Evolutionary conservation across 1,140 invertebrate species (phyloP).

Genomic region (Meloidogyne exigua): DNA sequence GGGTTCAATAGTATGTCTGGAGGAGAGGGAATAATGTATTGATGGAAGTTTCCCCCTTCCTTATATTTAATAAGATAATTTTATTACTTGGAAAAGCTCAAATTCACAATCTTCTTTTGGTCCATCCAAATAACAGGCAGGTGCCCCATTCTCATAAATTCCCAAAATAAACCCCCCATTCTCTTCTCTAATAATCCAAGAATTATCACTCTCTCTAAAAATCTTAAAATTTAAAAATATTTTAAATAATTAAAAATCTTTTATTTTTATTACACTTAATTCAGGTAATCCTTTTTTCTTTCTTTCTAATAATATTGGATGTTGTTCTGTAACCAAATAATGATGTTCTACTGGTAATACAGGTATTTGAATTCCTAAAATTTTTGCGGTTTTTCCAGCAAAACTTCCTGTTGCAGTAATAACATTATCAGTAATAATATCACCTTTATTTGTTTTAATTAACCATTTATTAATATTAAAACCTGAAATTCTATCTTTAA

Average conservation of each 20-base stretch:
- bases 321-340: background rate
- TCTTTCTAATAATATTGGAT: constrained; percentile 3
- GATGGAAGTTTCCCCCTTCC: no score
- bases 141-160: background rate
- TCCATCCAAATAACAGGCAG: background rate
- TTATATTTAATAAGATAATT: background rate
- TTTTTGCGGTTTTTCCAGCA: background rate
- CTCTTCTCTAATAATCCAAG: background rate
- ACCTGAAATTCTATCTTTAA: background rate
- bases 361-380: background rate
- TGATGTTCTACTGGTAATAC: constrained; percentile 4
- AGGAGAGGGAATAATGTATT: no score
- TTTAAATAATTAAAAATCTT: no score
- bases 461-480: background rate
- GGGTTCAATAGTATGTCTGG: no score
- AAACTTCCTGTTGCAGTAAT: constrained; percentile 1
- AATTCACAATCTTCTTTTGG: background rate
- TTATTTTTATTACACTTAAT: background rate
- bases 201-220: constrained; percentile 3
- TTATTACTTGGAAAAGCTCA: background rate
- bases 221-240: background rate
- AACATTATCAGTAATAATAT: background rate
- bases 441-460: constrained; percentile 1
- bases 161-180: background rate
- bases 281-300: background rate